These are phyloP conservation scores for Kryptolebias ocellatus DNA, from an alignment of 2,797 vertebrate genomes.

Conservation along the genomic window DNA sequence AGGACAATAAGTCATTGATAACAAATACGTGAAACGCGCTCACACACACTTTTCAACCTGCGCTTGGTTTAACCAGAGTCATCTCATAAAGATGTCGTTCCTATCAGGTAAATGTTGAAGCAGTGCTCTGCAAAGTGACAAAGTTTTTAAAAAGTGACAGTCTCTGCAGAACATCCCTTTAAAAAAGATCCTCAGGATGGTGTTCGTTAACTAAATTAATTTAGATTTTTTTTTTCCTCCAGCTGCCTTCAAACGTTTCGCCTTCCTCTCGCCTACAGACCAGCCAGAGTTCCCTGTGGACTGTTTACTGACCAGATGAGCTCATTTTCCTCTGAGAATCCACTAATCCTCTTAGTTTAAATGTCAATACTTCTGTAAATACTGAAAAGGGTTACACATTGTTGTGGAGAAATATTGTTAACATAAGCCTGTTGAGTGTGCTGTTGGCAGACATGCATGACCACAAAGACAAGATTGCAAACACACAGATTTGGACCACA, in stretches of 20 bases:
- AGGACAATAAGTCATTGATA: slow-evolving; percentile 50
- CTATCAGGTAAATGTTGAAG: slow-evolving; percentile 40
- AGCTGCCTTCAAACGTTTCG: slow-evolving; percentile 85
- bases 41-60: slow-evolving; percentile 14
- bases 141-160: not conserved
- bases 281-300: slow-evolving; percentile 89
- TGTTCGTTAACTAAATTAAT: slow-evolving; percentile 66
- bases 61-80: slow-evolving; percentile 31
- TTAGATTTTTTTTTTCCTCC: slow-evolving; percentile 87
- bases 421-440: slow-evolving; percentile 75
- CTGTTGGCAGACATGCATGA: slow-evolving; percentile 78
- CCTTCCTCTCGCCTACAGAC: slow-evolving; percentile 87
- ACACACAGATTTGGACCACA: no score
- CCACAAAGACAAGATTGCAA: not conserved
- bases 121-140: slow-evolving; percentile 14
- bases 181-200: slow-evolving; percentile 18
- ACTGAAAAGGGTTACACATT: slow-evolving; percentile 76
- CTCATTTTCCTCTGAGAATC: slow-evolving; percentile 86
- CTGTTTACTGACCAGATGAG: slow-evolving; percentile 91
- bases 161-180: slow-evolving; percentile 3
- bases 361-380: slow-evolving; percentile 90
- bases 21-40: slow-evolving; percentile 29
- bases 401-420: slow-evolving; percentile 82
- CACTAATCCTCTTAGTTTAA: slow-evolving; percentile 88
- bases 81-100: slow-evolving; percentile 36